Conservation (phyloP, 2,888 invertebrate species). For the Harpalus rubripes region DNA sequence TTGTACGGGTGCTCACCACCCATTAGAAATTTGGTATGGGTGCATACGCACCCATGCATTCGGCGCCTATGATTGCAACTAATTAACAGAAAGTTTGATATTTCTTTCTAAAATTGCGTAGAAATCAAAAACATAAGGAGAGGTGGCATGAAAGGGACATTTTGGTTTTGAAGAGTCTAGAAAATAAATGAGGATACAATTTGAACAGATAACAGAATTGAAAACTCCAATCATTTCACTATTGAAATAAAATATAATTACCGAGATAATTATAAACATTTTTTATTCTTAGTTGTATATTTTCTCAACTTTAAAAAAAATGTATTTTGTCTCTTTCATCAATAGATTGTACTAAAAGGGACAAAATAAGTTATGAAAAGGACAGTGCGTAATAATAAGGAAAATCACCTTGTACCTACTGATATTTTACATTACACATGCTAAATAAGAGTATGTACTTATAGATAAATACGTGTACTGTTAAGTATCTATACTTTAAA, state of each 20-base stretch:
- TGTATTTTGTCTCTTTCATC: conserved; percentile 60
- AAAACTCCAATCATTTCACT: neutral
- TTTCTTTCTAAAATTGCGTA: too few species aligned
- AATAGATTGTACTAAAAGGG: conserved; percentile 49
- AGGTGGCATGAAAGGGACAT: conserved; percentile 10
- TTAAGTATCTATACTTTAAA: neutral
- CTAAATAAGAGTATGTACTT: too few species aligned
- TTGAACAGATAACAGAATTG: neutral
- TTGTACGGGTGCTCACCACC: too few species aligned
- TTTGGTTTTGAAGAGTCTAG: too few species aligned
- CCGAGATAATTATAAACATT: neutral
- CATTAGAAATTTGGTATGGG: too few species aligned
- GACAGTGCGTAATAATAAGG: conserved; percentile 49
- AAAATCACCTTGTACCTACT: neutral
- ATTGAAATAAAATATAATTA: conserved; percentile 18
- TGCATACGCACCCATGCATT: too few species aligned
- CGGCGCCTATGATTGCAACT: too few species aligned
- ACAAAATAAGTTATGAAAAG: conserved; percentile 39
- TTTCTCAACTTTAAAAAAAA: conserved; percentile 45
- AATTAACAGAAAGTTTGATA: too few species aligned
- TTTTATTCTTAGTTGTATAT: neutral
- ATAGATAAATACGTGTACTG: neutral
- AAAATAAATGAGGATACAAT: neutral
- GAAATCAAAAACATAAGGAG: neutral
- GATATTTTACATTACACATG: neutral